Evolutionary conservation across 1,140 invertebrate genomes (phyloP).

Genomic region (Cheumatopsyche charites): DNA sequence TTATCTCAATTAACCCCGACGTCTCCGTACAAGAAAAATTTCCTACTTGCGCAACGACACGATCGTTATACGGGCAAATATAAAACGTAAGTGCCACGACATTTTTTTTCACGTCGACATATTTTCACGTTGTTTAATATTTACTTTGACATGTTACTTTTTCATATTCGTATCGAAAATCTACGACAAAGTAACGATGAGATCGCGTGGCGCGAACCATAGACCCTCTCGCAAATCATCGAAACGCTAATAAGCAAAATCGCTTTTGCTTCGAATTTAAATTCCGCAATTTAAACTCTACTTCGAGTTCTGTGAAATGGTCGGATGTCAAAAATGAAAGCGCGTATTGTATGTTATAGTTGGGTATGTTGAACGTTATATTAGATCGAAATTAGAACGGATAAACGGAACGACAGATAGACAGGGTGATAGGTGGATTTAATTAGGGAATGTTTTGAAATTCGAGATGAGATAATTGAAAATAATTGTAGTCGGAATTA

Average conservation of each 20-base stretch:
- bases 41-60: constrained; percentile 5
- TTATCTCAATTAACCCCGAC: constrained; percentile 22
- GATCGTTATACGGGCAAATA: constrained; percentile 1
- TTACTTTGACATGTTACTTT: neutral
- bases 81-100: neutral
- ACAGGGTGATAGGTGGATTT: too few relatives aligned
- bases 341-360: too few relatives aligned
- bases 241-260: neutral
- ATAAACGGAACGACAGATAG: too few relatives aligned
- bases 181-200: constrained; percentile 8
- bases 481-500: too few relatives aligned
- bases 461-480: too few relatives aligned
- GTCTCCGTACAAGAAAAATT: neutral
- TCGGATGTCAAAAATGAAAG: too few relatives aligned
- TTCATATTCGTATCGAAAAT: neutral
- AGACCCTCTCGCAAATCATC: constrained; percentile 4
- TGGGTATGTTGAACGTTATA: too few relatives aligned
- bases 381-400: too few relatives aligned
- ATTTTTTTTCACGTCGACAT: constrained; percentile 8
- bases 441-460: too few relatives aligned
- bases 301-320: too few relatives aligned
- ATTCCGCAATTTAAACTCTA: too few relatives aligned
- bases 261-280: neutral
- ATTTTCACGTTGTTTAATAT: neutral
- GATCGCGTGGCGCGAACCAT: constrained; percentile 8